Evolutionary conservation across 2,888 invertebrate genomes (phyloP).

Genomic region (Apodemia duryi): DNA sequence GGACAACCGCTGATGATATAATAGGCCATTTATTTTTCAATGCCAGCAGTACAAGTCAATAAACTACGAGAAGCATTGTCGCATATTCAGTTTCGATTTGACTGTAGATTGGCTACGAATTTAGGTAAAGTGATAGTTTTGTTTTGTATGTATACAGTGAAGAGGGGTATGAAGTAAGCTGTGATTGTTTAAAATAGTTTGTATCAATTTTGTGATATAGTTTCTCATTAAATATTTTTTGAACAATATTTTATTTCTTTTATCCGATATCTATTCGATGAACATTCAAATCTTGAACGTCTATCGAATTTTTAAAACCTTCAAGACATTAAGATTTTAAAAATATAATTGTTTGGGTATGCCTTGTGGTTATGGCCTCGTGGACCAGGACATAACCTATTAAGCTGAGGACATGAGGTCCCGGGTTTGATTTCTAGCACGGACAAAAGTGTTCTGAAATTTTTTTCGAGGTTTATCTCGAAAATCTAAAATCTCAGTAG

Average conservation of each 20-base stretch:
- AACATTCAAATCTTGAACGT: no score
- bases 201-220: conserved; percentile 35
- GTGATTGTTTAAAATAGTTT: conserved; percentile 33
- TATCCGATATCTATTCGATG: conserved; percentile 24
- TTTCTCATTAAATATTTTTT: conserved; percentile 32
- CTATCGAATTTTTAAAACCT: no score
- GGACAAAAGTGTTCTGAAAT: no score
- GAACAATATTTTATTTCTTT: conserved; percentile 30
- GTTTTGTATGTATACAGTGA: conserved; percentile 10
- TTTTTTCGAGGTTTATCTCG: no score
- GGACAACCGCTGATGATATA: conserved; percentile 70
- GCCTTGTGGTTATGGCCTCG: no score
- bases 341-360: no score
- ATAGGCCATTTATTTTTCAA: conserved; percentile 71
- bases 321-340: no score
- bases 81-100: conserved; percentile 47
- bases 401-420: no score
- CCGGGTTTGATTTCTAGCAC: no score
- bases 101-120: conserved; percentile 51
- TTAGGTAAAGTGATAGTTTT: conserved; percentile 38
- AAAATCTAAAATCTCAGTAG: no score
- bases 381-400: no score
- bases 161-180: conserved; percentile 23
- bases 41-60: conserved; percentile 73
- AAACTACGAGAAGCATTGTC: conserved; percentile 62